phyloP scores from a whole-genome alignment of 2,113 vertebrate genomes.

The Andinoacara biseriatus region DNA sequence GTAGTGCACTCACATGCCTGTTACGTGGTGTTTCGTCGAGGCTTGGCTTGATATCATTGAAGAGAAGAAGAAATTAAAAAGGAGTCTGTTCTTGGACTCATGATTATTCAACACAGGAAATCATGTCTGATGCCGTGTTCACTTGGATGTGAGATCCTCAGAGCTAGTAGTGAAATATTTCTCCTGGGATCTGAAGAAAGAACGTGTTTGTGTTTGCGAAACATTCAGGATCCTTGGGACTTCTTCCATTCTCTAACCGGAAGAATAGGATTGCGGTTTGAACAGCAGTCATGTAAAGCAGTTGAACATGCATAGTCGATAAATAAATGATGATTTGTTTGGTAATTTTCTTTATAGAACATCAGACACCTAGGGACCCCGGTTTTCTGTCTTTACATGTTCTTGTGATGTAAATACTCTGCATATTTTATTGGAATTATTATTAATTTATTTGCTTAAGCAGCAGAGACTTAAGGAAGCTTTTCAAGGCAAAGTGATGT shows the following conservation, averaged over 20 bases:
- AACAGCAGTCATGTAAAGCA: slow-evolving; percentile 32
- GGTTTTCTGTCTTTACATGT: slow-evolving; percentile 3
- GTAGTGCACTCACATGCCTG: slow-evolving; percentile 52
- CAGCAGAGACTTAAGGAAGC: background rate
- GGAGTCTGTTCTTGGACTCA: background rate
- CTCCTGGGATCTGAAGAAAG: slow-evolving; percentile 13
- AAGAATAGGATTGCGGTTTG: background rate
- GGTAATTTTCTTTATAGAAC: slow-evolving; percentile 31
- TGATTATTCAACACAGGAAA: slow-evolving; percentile 43
- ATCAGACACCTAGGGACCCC: slow-evolving; percentile 7
- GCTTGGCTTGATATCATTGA: slow-evolving; percentile 29
- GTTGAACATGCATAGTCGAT: slow-evolving; percentile 27
- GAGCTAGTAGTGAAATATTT: slow-evolving; percentile 1
- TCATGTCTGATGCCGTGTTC: slow-evolving; percentile 24
- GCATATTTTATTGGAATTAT: slow-evolving; percentile 50
- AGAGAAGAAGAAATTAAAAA: slow-evolving; percentile 13
- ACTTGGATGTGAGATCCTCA: slow-evolving; percentile 10
- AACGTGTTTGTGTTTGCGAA: slow-evolving; percentile 43
- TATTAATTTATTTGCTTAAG: slow-evolving; percentile 34
- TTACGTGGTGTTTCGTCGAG: slow-evolving; percentile 28
- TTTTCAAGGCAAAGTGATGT: slow-evolving; percentile 28
- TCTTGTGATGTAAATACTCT: slow-evolving; percentile 31
- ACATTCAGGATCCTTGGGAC: slow-evolving; percentile 40
- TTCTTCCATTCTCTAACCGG: slow-evolving; percentile 3
- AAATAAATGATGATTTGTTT: slow-evolving; percentile 50